Base-by-base conservation (phyloP, 2,888 invertebrate genomes). In the Reticulitermes lucifugus region DNA sequence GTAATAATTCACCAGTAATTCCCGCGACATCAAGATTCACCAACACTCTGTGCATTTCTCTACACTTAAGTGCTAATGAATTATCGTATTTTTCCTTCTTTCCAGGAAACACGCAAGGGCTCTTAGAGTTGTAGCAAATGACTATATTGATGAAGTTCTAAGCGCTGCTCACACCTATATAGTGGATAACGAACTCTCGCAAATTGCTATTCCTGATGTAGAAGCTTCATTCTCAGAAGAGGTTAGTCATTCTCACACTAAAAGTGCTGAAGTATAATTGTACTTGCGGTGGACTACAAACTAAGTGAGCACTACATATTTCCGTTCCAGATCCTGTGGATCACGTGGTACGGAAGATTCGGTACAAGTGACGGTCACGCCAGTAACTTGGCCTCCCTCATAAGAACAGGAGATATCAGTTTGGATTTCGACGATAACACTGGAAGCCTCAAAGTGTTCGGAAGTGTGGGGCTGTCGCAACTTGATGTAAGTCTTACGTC, bases 301-400 rank as follows among this genome's bases (percentile, higher is more conserved):
- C 18, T 18, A 18, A 55, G 12, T 5, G 14, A 55, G 7, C 18
- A 14, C 1, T 18, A 55, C 18, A 18, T 18, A 55, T 55, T 55
- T 12, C 14, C 41, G 4, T 59, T 10, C 2, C 43, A 81, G 81
- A 51, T 85, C 21, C 41, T 85, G 43, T 82, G 22, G 9, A 22
- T 85, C 7, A 85, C 82, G 18, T 85, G 85, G 85, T 75, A 75
- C 59, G 85, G 85, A 29, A 41, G 65, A 2, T 85, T 85, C 75
- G 43, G 21, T 1, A 59, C 77, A 9, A 21, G 25, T 5, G 25
- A 75, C 9, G 85, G 82, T 2, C 41, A 21, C 3, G 82, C 71
- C 4, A 73, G 51, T 1, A 51, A 65, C n/a, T 21, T 85, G 65
- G 85, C 77, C 6, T 59, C 85, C 14, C 9, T 85, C 14, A 22